Evolutionary conservation across 2,797 vertebrate species (phyloP), one percentile per base, ranked within the genome.

Genomic region (Bradypus variegatus): DNA sequence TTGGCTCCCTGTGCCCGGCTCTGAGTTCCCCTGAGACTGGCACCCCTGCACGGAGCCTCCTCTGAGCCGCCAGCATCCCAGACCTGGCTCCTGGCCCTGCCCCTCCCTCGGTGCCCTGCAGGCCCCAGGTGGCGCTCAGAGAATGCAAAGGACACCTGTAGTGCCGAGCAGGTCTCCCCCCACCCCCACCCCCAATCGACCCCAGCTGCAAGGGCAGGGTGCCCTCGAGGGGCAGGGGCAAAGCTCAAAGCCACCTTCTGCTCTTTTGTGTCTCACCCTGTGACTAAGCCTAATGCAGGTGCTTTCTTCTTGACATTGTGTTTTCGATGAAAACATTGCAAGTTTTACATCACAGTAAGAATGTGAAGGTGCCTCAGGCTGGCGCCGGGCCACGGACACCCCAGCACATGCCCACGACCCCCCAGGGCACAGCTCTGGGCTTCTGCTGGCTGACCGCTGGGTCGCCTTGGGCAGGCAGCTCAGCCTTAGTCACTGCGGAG

Each of bases 381-480:
- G 65, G 60, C 50, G 14, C 15, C 3, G 5, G 41, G 55, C 13
- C 76, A 86, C 10, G 23, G 14, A 19, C 31, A 45, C 29, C 21
- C 0, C 19, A 14, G 18, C 21, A 23, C n/a, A 8, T 58, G 58
- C 21, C 4, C 38, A 33, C 13, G 1, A 6, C 15, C 33, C 21
- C 21, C 50, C 31, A n/a, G 76, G 36, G 60, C 33, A 3, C 1
- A 2, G 75, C 31, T 60, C 70, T 65, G 72, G 45, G 29, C 82
- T 79, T 69, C 70, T 45, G 62, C 19, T 19, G 29, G 36, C 21
- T 50, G 75, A 3, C 21, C 16, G 2, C n/a, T 25, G 8, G 64
- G 53, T 41, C 38, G 23, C 79, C 64, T 27, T 41, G 19, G 33
- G 69, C 21, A 41, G 48, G 41, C 55, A 36, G 38, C 21, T 18